Evolutionary conservation across 2,797 vertebrate genomes (phyloP).

Genomic region (Danionella dracula): DNA sequence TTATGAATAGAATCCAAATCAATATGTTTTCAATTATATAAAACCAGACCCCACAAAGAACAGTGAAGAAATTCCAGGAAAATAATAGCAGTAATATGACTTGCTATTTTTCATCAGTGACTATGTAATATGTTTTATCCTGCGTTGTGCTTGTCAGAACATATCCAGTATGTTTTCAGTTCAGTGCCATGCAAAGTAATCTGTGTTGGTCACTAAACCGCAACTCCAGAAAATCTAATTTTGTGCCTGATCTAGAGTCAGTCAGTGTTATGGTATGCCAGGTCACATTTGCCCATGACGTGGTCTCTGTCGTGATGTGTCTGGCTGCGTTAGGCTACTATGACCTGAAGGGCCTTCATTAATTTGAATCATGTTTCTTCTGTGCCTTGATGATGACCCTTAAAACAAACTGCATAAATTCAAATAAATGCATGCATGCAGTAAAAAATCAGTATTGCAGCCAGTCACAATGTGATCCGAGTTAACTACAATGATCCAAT

Average conservation of each 20-base stretch:
- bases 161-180: not conserved
- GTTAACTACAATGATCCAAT: too few species aligned
- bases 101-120: not conserved
- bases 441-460: not conserved
- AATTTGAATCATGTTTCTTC: constrained; percentile 34
- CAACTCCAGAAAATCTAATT: not conserved
- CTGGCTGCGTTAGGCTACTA: constrained; percentile 10
- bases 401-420: not conserved
- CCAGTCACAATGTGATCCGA: not conserved
- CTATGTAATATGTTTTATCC: not conserved
- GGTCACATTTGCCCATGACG: constrained; percentile 20
- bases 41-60: too few species aligned
- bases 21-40: too few species aligned
- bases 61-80: too few species aligned
- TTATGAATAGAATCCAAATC: too few species aligned
- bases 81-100: too few species aligned
- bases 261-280: constrained; percentile 13
- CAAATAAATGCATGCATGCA: not conserved
- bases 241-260: constrained; percentile 22
- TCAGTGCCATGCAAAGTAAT: not conserved
- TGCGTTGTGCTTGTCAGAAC: not conserved
- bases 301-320: constrained; percentile 14
- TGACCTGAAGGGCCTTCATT: constrained; percentile 11
- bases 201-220: not conserved
- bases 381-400: not conserved